A percentile compares a stretch with the other conserved stretches of the same genome.
Conservation (phyloP, 1,140 invertebrate species). For the Ostrea edulis region DNA sequence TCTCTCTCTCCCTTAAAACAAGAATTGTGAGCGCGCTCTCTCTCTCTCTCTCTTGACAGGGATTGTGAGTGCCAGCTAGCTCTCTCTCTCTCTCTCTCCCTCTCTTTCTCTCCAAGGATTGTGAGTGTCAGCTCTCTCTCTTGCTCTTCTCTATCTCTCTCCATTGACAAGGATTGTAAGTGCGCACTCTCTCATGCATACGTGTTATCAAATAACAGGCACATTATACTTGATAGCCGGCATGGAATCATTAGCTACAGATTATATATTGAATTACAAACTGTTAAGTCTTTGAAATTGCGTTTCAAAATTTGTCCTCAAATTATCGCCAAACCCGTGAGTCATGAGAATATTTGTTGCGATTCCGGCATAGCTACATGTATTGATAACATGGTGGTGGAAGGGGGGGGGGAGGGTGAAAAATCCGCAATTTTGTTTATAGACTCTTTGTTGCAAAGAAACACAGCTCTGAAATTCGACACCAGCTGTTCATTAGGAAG, state of each 20-base stretch:
- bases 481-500: no score
- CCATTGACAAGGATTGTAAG: no score
- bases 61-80: no score
- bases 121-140: no score
- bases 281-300: not conserved
- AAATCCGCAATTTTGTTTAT: no score
- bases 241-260: not conserved
- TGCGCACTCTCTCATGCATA: not conserved
- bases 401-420: no score
- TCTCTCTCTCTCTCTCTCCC: constrained; percentile 22
- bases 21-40: no score
- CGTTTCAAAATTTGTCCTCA: not conserved
- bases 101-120: not conserved
- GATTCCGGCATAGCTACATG: not conserved
- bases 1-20: no score
- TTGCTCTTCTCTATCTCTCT: not conserved
- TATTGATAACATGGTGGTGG: no score
- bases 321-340: not conserved
- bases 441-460: no score
- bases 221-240: not conserved
- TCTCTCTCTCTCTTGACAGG: constrained; percentile 3
- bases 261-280: not conserved
- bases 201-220: not conserved
- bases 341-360: not conserved
- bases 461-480: no score